Conservation (phyloP, 2,113 vertebrate species). For the Serranochromis macrocephalus region DNA sequence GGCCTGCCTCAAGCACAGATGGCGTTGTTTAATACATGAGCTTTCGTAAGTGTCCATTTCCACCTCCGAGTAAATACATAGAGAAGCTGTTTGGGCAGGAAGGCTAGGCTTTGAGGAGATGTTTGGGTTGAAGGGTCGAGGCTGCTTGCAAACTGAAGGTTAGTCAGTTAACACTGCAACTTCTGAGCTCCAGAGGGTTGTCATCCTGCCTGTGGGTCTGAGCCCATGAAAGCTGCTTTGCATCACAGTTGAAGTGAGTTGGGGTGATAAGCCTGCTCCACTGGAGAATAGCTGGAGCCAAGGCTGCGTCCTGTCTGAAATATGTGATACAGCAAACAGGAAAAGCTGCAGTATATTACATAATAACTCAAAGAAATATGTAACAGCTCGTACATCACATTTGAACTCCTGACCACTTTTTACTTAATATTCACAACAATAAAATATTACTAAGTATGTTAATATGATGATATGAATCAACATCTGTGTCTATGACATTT, state of each 20-base stretch:
- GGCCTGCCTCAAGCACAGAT: conserved; percentile 20
- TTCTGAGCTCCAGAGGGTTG: neutral
- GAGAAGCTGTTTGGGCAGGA: neutral
- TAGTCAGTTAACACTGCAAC: neutral
- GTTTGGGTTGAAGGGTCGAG: neutral
- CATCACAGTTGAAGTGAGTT: neutral
- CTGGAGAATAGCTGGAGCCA: neutral
- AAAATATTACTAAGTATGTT: neutral
- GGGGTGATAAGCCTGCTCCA: neutral
- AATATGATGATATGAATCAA: neutral
- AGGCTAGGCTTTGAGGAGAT: neutral
- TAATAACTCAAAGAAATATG: neutral
- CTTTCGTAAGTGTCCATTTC: neutral
- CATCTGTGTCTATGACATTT: neutral
- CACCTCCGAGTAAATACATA: neutral
- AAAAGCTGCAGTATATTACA: neutral
- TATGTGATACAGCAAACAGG: neutral
- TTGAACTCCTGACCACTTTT: neutral
- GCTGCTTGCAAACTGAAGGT: neutral
- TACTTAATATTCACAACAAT: neutral
- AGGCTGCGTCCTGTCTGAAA: neutral
- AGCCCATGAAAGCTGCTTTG: neutral
- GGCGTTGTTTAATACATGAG: conserved; percentile 40
- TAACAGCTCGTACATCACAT: neutral
- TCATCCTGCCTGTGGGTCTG: neutral